Percentiles rank a stretch among this genome's conserved stretches.
Conservation (phyloP, 2,888 invertebrate genomes). For the Drosophila birchii region DNA sequence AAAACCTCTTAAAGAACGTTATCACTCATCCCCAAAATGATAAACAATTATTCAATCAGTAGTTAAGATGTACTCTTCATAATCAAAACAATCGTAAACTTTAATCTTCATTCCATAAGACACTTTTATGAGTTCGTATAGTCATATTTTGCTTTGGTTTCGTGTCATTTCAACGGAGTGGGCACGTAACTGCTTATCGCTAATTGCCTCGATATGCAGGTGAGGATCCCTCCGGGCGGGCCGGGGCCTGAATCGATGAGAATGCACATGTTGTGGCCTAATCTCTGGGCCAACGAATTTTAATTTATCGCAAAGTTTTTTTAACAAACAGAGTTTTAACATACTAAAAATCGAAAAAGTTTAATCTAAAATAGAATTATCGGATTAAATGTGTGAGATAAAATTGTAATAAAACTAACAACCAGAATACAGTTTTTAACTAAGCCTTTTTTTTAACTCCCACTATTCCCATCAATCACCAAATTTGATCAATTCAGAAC, state of each 20-base stretch:
- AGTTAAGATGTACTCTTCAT: neutral
- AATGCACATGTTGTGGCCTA: slow-evolving; percentile 28
- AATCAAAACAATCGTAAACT: slow-evolving; percentile 15
- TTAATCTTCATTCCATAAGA: neutral
- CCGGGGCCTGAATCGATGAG: slow-evolving; percentile 5
- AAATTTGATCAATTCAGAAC: neutral
- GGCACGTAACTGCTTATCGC: slow-evolving; percentile 68
- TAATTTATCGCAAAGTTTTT: neutral
- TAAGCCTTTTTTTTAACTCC: neutral
- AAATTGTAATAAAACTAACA: too few relatives aligned
- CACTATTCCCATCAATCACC: neutral
- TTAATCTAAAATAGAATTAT: neutral
- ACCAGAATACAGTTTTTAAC: neutral
- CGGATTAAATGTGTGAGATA: neutral
- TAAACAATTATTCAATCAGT: neutral
- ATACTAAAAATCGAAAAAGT: neutral
- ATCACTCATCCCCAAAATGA: neutral
- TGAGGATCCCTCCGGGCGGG: slow-evolving; percentile 12
- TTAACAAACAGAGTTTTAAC: neutral
- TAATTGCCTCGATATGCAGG: slow-evolving; percentile 52
- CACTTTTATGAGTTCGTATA: neutral
- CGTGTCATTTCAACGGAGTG: neutral
- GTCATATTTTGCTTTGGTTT: slow-evolving; percentile 2
- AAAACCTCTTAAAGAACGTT: neutral
- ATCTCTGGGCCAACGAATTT: slow-evolving; percentile 24